Base-by-base conservation (phyloP, 2,797 vertebrate genomes). In the Benthosema pterotum region DNA sequence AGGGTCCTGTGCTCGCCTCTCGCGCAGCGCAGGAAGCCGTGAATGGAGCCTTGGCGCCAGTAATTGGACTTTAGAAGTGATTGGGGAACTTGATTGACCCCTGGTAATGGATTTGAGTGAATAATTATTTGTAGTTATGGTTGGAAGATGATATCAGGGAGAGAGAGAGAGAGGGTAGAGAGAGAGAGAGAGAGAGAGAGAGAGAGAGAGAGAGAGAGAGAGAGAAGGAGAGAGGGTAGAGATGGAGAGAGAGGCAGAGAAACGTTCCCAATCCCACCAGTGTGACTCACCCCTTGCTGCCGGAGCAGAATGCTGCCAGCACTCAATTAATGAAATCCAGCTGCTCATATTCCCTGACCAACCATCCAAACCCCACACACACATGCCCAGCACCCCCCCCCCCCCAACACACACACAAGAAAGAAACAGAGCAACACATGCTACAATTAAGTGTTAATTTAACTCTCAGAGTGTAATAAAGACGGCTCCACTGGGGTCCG, bases 91-190 rank as follows among this genome's bases (percentile, higher is more conserved):
- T 85, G 79, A 89, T 81, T 88, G 90, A 92, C 91, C 92, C 75
- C 87, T 80, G 76, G 88, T 93, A 92, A 92, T 91, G 88, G 85
- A 92, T 92, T 90, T 88, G 89, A 91, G 90, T 90, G 89, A 91
- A 92, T 94, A 92, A 92, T 93, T 92, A 92, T 92, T 92, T 90
- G 87, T 91, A 91, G 91, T 88, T 89, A 89, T 89, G 86, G 83
- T 88, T 88, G 86, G 88, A 89, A 87, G 88, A 92, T 91, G 81
- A 83, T 89, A 91, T 91, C 80, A 58, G 84, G 83, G 85, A 74
- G 84, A 51, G 64, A 52, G 42, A 16, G 59, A n/a, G 61, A 15
- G 51, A 47, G n/a, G 59, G 3, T 3, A 52, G 61, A n/a, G 22
- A 53, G 42, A 53, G 52, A 15, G 22, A 53, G 52, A 25, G 25